Evolutionary conservation across 2,113 vertebrate genomes (phyloP), one percentile per base, ranked within the genome.

Genomic region (Motacilla alba): DNA sequence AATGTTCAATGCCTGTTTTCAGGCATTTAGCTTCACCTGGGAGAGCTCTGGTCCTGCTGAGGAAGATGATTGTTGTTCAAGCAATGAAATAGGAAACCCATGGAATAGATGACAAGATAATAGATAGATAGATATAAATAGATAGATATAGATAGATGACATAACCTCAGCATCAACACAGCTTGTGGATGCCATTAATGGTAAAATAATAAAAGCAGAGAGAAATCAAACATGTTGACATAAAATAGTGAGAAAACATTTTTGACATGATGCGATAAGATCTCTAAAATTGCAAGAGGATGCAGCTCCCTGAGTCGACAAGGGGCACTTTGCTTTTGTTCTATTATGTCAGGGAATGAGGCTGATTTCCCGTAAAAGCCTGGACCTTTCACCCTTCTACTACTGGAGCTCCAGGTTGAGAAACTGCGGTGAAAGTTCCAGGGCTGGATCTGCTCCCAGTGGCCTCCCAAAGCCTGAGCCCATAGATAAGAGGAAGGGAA

Each of bases 311-410:
- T 39, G 27, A 33, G 27, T 21, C n/a, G 37, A 24, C 2, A 7
- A 30, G 12, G 20, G 13, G 13, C 0, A 0, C 3, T 37, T 64
- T 13, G 10, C 2, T 24, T 39, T 41, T 33, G 16, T 14, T 84
- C 74, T 43, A 0, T 41, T 44, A 18, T 27, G 24, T 47, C 20
- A 15, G 27, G 43, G 30, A 68, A 31, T 18, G 15, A 1, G 3
- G 2, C 59, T 37, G 24, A 10, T 47, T 68, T 89, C 59, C 53
- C 7, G 2, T 17, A 17, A 47, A 52, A 21, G 9, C 52, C 66
- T 43, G 30, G 27, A 50, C 7, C 17, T 53, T 17, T 60, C 18
- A 33, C 10, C 8, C 13, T 21, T 20, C 27, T 8, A 9, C 17
- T 4, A 0, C 27, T 12, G 13, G 21, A 84, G 31, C 23, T 60